A percentile compares a stretch with the other conserved stretches of the same genome.
phyloP scores from a whole-genome alignment of 2,888 invertebrate genomes.

The Odontothrips loti region DNA sequence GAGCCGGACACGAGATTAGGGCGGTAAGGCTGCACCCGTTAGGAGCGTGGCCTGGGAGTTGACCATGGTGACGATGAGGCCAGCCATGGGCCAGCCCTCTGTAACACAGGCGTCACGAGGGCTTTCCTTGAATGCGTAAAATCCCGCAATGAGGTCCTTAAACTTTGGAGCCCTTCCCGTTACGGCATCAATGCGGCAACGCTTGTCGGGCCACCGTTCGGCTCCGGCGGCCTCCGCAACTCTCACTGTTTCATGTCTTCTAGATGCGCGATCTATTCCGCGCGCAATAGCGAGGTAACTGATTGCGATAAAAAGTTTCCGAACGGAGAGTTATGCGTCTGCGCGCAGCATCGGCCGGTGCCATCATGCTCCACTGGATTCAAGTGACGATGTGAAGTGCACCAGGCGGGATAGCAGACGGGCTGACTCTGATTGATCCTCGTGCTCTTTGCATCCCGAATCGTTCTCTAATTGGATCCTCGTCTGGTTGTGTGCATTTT shows the following conservation, averaged over 20 bases:
- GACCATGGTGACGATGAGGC: background rate
- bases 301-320: too few species aligned
- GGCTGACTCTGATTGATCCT: background rate
- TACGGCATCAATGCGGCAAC: too few species aligned
- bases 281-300: background rate
- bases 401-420: background rate
- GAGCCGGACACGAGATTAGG: constrained; percentile 27
- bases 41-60: constrained; percentile 31
- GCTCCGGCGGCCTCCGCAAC: too few species aligned
- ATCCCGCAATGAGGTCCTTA: background rate
- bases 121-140: constrained; percentile 5
- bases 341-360: too few species aligned
- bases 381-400: background rate
- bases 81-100: background rate
- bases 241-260: background rate
- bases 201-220: too few species aligned
- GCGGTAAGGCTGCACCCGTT: constrained; percentile 29
- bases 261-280: background rate
- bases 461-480: constrained; percentile 2
- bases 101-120: constrained; percentile 6
- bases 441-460: background rate
- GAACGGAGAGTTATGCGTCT: background rate
- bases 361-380: background rate
- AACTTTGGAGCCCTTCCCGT: too few species aligned
- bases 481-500: constrained; percentile 14